These are phyloP conservation scores for Procambarus clarkii DNA, from an alignment of 1,140 invertebrate species.

Conservation along the genomic window DNA sequence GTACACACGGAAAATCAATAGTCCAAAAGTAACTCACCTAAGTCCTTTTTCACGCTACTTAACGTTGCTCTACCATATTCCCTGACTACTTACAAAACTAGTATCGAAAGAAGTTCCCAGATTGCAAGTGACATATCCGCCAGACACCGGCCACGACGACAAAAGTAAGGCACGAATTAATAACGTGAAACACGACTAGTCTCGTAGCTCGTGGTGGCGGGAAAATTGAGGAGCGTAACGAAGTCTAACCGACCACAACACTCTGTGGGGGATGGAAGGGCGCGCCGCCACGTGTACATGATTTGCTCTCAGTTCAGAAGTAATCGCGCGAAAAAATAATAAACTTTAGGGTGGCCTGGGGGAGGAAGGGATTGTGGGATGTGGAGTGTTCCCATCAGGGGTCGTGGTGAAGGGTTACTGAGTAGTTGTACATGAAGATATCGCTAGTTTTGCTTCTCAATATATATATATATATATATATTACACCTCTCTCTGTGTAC, in stretches of 20 bases:
- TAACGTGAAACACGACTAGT: not conserved
- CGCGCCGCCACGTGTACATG: conserved; percentile 48
- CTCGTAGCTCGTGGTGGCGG: conserved; percentile 12
- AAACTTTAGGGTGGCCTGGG: conserved; percentile 41
- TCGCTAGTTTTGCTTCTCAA: too few relatives aligned
- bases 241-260: conserved; percentile 62
- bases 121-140: too few relatives aligned
- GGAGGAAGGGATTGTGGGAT: conserved; percentile 18
- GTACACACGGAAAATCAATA: not conserved
- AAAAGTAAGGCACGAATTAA: not conserved
- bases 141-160: not conserved
- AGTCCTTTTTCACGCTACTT: too few relatives aligned
- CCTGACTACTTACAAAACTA: too few relatives aligned
- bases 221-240: conserved; percentile 50
- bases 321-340: conserved; percentile 65
- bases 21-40: not conserved
- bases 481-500: too few relatives aligned
- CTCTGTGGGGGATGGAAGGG: conserved; percentile 5
- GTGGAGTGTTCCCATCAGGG: conserved; percentile 1
- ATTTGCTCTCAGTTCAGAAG: conserved; percentile 59
- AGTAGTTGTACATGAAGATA: too few relatives aligned
- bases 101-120: too few relatives aligned
- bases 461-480: too few relatives aligned
- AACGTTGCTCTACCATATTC: too few relatives aligned
- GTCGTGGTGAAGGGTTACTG: not conserved